Evolutionary conservation across 2,113 vertebrate genomes (phyloP).

Genomic region (Taurulus bubalis): DNA sequence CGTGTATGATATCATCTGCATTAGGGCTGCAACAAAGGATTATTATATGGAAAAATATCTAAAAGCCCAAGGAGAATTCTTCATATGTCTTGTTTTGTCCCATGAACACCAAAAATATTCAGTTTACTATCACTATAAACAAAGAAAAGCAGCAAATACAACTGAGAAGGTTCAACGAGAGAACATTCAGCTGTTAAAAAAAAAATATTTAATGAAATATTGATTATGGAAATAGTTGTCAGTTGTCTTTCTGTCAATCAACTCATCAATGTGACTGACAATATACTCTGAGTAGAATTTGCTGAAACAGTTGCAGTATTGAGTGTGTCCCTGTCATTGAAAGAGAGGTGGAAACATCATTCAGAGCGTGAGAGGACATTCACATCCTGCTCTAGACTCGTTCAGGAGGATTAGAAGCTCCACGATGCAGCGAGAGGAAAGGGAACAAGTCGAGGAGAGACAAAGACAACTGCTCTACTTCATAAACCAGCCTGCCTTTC

Average conservation of each 20-base stretch:
- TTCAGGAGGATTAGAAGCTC: conserved; percentile 35
- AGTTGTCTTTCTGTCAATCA: neutral
- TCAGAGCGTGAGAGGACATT: conserved; percentile 19
- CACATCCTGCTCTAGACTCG: conserved; percentile 14
- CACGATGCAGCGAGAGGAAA: neutral
- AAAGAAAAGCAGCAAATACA: neutral
- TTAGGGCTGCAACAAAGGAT: neutral
- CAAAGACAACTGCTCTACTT: neutral
- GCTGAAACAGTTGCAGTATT: neutral
- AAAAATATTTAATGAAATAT: neutral
- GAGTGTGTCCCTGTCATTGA: neutral
- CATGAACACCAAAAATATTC: neutral
- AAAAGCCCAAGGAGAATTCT: neutral
- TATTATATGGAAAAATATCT: neutral
- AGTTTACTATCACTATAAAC: neutral
- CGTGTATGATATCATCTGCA: neutral
- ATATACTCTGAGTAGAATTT: neutral
- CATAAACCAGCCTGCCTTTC: neutral
- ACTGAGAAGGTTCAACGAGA: neutral
- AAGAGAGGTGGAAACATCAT: neutral
- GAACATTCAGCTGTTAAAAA: neutral
- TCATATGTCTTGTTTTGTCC: neutral
- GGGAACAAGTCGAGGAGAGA: conserved; percentile 1
- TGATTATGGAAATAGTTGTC: neutral
- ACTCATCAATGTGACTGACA: neutral